Conservation (phyloP, 1,140 invertebrate genomes). For the Brachystomella parvula region DNA sequence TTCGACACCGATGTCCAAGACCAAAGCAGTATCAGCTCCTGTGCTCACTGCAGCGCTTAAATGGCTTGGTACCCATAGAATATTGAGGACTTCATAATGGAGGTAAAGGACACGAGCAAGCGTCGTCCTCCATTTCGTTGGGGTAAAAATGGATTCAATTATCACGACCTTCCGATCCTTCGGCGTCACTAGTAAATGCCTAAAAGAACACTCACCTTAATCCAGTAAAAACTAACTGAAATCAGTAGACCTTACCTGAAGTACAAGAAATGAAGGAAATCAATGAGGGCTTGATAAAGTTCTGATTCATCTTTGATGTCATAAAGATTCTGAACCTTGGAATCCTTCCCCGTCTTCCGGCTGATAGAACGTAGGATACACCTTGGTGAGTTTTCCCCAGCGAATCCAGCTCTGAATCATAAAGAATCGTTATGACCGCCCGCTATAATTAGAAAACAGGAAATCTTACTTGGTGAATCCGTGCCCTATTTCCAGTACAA, state of each 20-base stretch:
- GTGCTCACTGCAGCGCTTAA: constrained; percentile 68
- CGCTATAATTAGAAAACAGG: constrained; percentile 9
- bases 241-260: constrained; percentile 61
- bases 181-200: constrained; percentile 78
- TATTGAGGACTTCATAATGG: constrained; percentile 76
- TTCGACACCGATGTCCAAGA: constrained; percentile 77
- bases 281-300: constrained; percentile 73
- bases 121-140: constrained; percentile 70
- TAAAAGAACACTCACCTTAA: constrained; percentile 41
- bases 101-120: constrained; percentile 83
- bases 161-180: constrained; percentile 85
- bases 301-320: constrained; percentile 64
- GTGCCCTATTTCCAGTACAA: constrained; percentile 82
- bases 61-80: constrained; percentile 68
- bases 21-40: constrained; percentile 65
- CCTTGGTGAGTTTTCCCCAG: constrained; percentile 73
- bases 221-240: constrained; percentile 6
- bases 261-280: constrained; percentile 80
- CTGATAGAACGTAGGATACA: constrained; percentile 76
- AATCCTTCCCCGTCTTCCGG: constrained; percentile 49
- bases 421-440: too few relatives aligned
- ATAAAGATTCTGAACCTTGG: constrained; percentile 52
- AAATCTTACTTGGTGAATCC: constrained; percentile 82
- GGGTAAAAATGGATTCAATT: constrained; percentile 77
- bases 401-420: constrained; percentile 72